Evolutionary conservation across 2,113 vertebrate species (phyloP).

Genomic region (Bettongia penicillata): DNA sequence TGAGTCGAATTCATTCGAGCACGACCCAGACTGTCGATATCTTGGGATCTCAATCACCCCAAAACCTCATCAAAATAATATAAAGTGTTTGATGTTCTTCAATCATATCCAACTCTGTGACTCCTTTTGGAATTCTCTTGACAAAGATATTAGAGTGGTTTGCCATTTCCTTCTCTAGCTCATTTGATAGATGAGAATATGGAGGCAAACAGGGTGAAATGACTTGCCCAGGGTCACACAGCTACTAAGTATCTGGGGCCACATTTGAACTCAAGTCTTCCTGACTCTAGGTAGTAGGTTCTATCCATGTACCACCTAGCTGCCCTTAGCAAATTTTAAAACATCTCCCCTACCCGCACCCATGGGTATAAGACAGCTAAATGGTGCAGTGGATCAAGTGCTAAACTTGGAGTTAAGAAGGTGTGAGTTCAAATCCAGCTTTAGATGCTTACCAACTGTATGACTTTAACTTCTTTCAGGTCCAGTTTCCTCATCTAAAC

Average conservation of each 20-base stretch:
- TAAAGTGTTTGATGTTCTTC: not conserved
- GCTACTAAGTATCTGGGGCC: not conserved
- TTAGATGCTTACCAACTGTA: not conserved
- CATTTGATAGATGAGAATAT: not conserved
- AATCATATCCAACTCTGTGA: not conserved
- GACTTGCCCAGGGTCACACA: not conserved
- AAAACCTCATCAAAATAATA: not conserved
- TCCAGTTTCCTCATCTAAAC: not conserved
- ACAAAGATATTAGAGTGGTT: not conserved
- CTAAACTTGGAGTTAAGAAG: not conserved
- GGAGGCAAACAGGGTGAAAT: not conserved
- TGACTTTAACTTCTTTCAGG: not conserved
- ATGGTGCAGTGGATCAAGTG: not conserved
- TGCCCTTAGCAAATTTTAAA: no score
- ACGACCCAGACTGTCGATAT: no score
- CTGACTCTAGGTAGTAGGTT: not conserved
- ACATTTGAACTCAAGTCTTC: not conserved
- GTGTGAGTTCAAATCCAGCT: not conserved
- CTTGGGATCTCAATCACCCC: no score
- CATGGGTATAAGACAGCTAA: not conserved
- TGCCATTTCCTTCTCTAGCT: not conserved
- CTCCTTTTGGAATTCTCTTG: not conserved
- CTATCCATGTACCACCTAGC: not conserved
- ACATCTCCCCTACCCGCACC: not conserved
- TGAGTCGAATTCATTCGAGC: no score